Evolutionary conservation across 2,113 vertebrate species (phyloP), one percentile per base, ranked within the genome.

Genomic region (Bombycilla garrulus): DNA sequence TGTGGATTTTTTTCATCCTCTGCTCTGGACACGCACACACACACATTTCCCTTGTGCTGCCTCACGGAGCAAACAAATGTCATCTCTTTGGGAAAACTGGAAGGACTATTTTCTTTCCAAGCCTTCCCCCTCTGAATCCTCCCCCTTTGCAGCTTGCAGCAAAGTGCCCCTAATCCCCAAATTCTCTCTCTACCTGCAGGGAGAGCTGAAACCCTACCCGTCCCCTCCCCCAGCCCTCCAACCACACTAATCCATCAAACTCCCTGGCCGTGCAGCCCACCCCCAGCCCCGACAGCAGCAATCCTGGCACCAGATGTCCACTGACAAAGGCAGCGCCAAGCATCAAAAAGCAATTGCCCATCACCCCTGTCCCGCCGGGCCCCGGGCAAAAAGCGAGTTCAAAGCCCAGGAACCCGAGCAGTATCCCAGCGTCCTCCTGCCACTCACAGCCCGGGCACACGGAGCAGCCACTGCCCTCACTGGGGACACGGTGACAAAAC

Each of bases 231-330:
- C 92, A 88, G 83, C 82, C 79, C 76, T 90, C 84, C 47, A 6
- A 94, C n/a, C n/a, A 7, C 71, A 58, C 85, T 95, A 93, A 96
- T 94, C 95, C 88, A 90, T 93, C 89, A 92, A 71, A 93, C 86
- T 95, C 90, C 93, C 92, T 5, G 65, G 78, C 77, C 92, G 2
- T 15, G 74, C 88, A 90, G 86, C 95, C 92, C 86, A 95, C 90
- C 95, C 93, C 95, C 89, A 92, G 88, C 91, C 86, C 91, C 28
- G 67, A 58, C 90, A 88, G 91, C 94, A 60, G 94, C 93, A 91
- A 95, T 92, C 95, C 96, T 64, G 96, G 92, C 95, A 97, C 96
- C 96, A 97, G 96, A 96, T 96, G 95, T 94, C 94, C 93, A n/a
- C 76, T 47, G 83, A 96, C 96, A 96, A 95, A 96, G 85, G 92